These are phyloP conservation scores for Anguilla japonica DNA, from an alignment of 2,113 vertebrate species.

Conservation along the genomic window DNA sequence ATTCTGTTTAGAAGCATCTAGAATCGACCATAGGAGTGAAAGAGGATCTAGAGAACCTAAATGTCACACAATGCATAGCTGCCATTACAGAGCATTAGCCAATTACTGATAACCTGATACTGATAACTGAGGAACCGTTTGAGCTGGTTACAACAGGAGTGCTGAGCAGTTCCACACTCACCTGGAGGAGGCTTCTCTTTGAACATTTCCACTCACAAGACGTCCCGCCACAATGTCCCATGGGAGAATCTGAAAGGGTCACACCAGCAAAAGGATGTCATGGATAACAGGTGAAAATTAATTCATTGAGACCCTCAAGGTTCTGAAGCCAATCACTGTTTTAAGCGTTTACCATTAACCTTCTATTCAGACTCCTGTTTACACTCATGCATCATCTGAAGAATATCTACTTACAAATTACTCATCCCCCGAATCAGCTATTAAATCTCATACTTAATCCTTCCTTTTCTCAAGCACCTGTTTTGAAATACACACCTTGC, in stretches of 20 bases:
- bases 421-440: background rate
- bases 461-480: background rate
- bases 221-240: slow-evolving; percentile 64
- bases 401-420: background rate
- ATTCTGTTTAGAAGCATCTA: background rate
- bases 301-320: background rate
- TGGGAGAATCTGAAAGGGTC: slow-evolving; percentile 65
- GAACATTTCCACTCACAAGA: slow-evolving; percentile 72
- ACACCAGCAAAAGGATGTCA: slow-evolving; percentile 48
- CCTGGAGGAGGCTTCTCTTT: slow-evolving; percentile 74
- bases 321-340: background rate
- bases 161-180: slow-evolving; percentile 42
- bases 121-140: too few relatives aligned
- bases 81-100: too few relatives aligned
- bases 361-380: background rate
- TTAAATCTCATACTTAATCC: background rate
- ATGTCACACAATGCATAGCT: background rate
- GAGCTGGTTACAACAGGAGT: background rate
- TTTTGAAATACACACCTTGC: background rate
- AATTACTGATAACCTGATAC: too few relatives aligned
- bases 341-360: background rate
- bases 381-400: background rate
- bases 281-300: slow-evolving; percentile 39
- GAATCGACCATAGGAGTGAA: background rate
- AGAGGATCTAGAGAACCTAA: background rate